Evolutionary conservation across 2,888 invertebrate species (phyloP), one percentile per base, ranked within the genome.

Genomic region (Hypselothyrea guttata): DNA sequence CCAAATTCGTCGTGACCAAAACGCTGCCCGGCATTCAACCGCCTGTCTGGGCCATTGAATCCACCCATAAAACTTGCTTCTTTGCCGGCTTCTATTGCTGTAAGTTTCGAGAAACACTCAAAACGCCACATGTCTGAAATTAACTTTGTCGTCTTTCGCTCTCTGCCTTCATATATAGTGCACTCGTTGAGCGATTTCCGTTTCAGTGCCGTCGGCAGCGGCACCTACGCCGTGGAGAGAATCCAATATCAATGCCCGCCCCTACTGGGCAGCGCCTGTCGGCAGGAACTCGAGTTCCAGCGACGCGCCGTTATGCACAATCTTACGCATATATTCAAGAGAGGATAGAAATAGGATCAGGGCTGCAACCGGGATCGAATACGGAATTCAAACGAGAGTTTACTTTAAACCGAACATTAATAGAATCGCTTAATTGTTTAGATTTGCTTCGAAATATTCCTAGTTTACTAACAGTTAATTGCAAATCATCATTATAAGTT

Each of bases 41-140:
- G 8, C 87, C 90, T 40, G 88, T 89, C 5, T 94, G 91, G 87
- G 81, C 91, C 28, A 93, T 94, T 49, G 89, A 91, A 66, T 94
- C 94, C 0, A 90, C 88, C 2, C 94, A 94, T 77, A 90, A 88
- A 42, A 94, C 94, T 1, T 95, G 94, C 77, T 92, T 94, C 69
- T 89, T 93, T 11, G 79, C 87, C 8, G 91, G 91, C 48, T 84
- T 91, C 16, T 91, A 91, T 69, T 94, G 94, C 72, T 88, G 94
- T 94, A 90, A 92, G 93, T 91, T 12, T 1, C 9, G 7, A 4
- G 11, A 18, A 2, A 5, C 9, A 15, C 15, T 12, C 4, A 12
- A 7, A 34, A 5, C 9, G 2, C 0, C 31, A 31, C 22, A 30
- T 40, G 18, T 31, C 9, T 11, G 0, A 11, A n/a, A 13, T 13